Conservation (phyloP, 2,113 vertebrate genomes). For the Ginglymostoma cirratum region DNA sequence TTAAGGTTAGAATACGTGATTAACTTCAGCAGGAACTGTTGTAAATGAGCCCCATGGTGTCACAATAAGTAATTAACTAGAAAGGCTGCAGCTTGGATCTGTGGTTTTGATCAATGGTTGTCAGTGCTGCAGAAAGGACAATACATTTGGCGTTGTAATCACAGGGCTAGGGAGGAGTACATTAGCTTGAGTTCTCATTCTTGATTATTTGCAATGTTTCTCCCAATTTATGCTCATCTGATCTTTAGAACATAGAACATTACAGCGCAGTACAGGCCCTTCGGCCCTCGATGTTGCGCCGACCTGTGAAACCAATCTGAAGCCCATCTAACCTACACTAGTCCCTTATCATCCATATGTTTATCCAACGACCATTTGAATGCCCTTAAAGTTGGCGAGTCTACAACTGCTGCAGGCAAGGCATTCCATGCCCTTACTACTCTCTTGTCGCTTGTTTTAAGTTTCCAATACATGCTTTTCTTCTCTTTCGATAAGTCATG, state of each 20-base stretch:
- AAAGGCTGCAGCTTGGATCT: not conserved
- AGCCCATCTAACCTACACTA: too few relatives aligned
- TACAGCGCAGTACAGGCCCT: too few relatives aligned
- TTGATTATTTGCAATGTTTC: not conserved
- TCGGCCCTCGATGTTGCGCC: too few relatives aligned
- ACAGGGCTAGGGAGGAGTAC: not conserved
- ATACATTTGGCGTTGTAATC: not conserved
- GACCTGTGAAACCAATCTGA: too few relatives aligned
- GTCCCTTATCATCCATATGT: too few relatives aligned
- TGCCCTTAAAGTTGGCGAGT: too few relatives aligned
- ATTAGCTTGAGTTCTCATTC: not conserved
- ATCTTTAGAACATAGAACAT: too few relatives aligned
- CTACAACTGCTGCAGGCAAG: too few relatives aligned
- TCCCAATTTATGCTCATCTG: not conserved
- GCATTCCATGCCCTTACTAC: too few relatives aligned
- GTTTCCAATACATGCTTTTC: too few relatives aligned
- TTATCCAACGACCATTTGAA: too few relatives aligned
- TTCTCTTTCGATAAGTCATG: not conserved
- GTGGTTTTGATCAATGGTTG: not conserved
- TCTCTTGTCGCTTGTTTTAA: too few relatives aligned
- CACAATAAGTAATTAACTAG: not conserved
- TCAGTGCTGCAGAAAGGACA: not conserved
- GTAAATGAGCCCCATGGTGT: not conserved
- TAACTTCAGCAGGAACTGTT: not conserved
- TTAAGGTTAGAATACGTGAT: not conserved